Evolutionary conservation across 2,888 invertebrate species (phyloP), one percentile per base, ranked within the genome.

Genomic region (Limnephilus rhombicus): DNA sequence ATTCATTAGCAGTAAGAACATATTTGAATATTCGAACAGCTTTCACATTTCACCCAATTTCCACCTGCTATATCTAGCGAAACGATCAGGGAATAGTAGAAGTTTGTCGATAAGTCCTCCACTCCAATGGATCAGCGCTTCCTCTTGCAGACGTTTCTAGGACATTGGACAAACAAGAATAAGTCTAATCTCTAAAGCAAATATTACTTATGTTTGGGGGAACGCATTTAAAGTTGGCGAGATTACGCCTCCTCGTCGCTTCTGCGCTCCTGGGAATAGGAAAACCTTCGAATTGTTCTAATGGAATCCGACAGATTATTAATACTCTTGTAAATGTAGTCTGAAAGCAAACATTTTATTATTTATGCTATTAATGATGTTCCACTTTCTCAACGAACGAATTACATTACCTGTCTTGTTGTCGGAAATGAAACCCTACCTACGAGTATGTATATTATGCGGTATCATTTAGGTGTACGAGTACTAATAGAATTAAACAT

Each of bases 101-200:
- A 68, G 68, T 68, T 68, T 9, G 24, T 9, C 24, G 68, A 68
- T 68, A 68, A 24, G 68, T 68, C 68, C 68, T 68, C 68, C 9
- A 68, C 68, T 68, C 68, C 68, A 9, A 68, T 68, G 68, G 68
- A 68, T 68, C 68, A 24, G 68, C 68, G 68, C 24, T 68, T 68
- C 68, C 24, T 68, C n/a, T 24, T 68, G 68, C 68, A 68, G 68
- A 68, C 86, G 86, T 41, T 68, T 29, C 15, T 34, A 18, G 85
- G 37, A n/a, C 41, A 41, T 37, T n/a, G 86, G 92, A 53, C 86
- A 93, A 92, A 93, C 90, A 93, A 86, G 89, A 87, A 82, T 91
- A 92, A 92, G 93, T 93, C 93, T 93, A 92, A 93, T 93, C 93
- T 93, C 85, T 92, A 89, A 92, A 93, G 91, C 93, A 93, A 93